Evolutionary conservation across 2,113 vertebrate species (phyloP), one percentile per base, ranked within the genome.

Genomic region (Ophthalmotilapia sp.): DNA sequence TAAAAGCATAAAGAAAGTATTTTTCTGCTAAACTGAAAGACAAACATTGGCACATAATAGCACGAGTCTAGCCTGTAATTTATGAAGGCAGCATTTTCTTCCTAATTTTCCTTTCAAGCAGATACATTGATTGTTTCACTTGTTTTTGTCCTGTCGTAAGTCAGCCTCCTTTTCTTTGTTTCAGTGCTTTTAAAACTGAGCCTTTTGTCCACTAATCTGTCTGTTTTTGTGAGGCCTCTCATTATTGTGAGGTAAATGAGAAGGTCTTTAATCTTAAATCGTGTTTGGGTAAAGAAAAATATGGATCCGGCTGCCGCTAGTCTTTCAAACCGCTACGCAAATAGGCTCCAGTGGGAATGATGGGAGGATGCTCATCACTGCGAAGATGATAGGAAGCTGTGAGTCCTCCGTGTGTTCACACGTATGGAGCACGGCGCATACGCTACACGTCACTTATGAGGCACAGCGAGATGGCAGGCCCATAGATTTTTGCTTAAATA

Each of bases 401-500:
- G 82, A 93, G 91, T 89, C 90, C 81, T 88, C 84, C 7, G 4
- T 49, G 85, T 54, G 90, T 95, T 93, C 93, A 89, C 93, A 94
- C 90, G 85, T 95, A 88, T 85, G 86, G 85, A 90, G 89, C 93
- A 70, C 84, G 85, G 88, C 38, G 81, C 90, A 70, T 88, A 93
- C 86, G 90, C 95, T 89, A 73, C 86, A 83, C 92, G 92, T 96
- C 94, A 94, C 91, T 96, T 94, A 95, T 94, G 91, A 94, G 93
- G 87, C 88, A 83, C 91, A 91, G 93, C 91, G 92, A 95, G 93
- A 95, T 95, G 93, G 93, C 94, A 94, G 93, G 94, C 89, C 91
- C 95, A 95, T 96, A 95, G 95, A 96, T 97, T 96, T 96, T 94
- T 96, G 91, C 93, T 97, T 96, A 96, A 95, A 96, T 95, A 95